A percentile compares a stretch with the other conserved stretches of the same genome.
These are phyloP conservation scores for Vollenhovia emeryi DNA, from an alignment of 1,140 invertebrate genomes.

Conservation along the genomic window DNA sequence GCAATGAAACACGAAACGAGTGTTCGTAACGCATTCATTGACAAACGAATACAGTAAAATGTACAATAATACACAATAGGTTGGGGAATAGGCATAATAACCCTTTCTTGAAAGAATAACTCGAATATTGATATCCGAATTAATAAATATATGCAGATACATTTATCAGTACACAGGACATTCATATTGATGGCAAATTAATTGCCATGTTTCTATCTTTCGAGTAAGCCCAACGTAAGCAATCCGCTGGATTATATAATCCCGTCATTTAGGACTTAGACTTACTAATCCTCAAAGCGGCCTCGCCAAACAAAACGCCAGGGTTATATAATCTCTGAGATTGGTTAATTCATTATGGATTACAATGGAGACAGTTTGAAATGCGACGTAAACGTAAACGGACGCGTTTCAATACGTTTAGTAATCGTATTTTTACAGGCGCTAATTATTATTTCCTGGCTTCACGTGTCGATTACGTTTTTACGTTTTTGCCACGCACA, in stretches of 20 bases:
- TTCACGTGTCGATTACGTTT: background rate
- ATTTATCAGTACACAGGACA: background rate
- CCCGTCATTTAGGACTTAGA: constrained; percentile 72
- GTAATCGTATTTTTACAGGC: background rate
- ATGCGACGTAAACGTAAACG: background rate
- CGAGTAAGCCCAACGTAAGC: constrained; percentile 68
- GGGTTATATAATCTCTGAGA: constrained; percentile 70
- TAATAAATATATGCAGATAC: background rate
- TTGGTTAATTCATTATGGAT: constrained; percentile 68
- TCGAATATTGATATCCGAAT: background rate
- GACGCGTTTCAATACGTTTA: constrained; percentile 22
- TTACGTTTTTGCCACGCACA: background rate
- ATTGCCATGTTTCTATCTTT: constrained; percentile 67
- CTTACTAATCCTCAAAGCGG: constrained; percentile 69
- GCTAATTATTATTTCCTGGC: background rate
- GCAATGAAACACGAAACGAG: background rate
- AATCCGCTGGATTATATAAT: constrained; percentile 73
- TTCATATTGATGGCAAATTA: constrained; percentile 63
- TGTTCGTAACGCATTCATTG: background rate
- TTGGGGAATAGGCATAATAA: background rate
- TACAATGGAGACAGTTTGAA: constrained; percentile 40
- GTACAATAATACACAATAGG: background rate
- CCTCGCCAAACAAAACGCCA: constrained; percentile 70
- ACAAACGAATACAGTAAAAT: background rate
- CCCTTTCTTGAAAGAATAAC: no score